Conservation (phyloP, 1,140 invertebrate species). For the Meloidogyne hapla region DNA sequence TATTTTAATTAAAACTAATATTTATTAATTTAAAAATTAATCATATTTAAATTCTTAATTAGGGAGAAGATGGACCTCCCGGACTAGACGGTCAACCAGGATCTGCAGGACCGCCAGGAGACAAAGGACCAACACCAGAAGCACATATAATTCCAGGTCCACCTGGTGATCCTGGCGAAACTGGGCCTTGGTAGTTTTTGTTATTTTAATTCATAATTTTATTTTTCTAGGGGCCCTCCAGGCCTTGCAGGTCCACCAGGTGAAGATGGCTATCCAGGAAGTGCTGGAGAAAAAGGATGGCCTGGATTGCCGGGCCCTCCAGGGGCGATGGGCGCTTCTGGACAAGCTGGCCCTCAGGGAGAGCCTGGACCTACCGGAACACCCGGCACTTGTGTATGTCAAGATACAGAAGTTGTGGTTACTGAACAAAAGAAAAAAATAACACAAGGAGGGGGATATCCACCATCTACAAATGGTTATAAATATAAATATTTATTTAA, state of each 20-base stretch:
- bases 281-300: slow-evolving; percentile 60
- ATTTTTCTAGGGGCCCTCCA: slow-evolving; percentile 45
- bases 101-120: slow-evolving; percentile 50
- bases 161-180: slow-evolving; percentile 59
- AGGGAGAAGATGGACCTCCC: slow-evolving; percentile 45
- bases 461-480: slow-evolving; percentile 45
- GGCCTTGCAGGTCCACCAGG: slow-evolving; percentile 54
- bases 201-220: background rate
- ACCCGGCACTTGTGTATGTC: slow-evolving; percentile 63
- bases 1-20: too few relatives aligned
- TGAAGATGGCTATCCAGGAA: slow-evolving; percentile 51
- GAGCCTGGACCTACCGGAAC: slow-evolving; percentile 58
- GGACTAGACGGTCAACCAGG: slow-evolving; percentile 43
- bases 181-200: slow-evolving; percentile 51
- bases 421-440: slow-evolving; percentile 41
- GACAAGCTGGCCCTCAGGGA: slow-evolving; percentile 51
- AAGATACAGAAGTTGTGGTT: slow-evolving; percentile 63
- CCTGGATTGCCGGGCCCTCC: slow-evolving; percentile 58
- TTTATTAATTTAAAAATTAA: too few relatives aligned
- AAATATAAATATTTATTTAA: background rate
- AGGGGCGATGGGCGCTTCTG: slow-evolving; percentile 53
- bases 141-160: slow-evolving; percentile 63
- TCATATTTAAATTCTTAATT: background rate
- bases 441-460: slow-evolving; percentile 37
- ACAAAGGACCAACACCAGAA: slow-evolving; percentile 60